phyloP scores from a whole-genome alignment of 2,797 vertebrate species.

The Nannoperca obscura region DNA sequence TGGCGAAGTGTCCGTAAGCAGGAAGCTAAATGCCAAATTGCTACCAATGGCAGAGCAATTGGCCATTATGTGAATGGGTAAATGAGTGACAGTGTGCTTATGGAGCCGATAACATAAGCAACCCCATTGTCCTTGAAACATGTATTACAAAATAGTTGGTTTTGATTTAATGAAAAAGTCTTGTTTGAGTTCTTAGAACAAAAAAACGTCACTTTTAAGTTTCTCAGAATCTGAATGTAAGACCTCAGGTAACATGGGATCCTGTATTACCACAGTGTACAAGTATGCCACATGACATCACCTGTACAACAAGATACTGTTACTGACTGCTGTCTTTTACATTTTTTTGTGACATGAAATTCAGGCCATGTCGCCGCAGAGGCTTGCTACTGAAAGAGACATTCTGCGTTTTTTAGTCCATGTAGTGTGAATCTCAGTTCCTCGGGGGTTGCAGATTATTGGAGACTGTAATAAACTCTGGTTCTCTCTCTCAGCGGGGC shows the following conservation, averaged over 20 bases:
- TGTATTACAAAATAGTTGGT: not conserved
- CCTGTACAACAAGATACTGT: not conserved
- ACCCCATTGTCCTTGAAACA: not conserved
- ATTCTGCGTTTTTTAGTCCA: conserved; percentile 38
- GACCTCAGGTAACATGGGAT: not conserved
- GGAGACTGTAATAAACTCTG: conserved; percentile 79
- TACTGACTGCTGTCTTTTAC: not conserved
- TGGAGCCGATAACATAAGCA: not conserved
- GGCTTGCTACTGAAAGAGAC: conserved; percentile 28
- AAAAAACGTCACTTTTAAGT: not conserved
- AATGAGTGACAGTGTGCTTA: not conserved
- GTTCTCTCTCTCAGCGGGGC: conserved; percentile 73
- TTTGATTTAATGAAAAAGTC: not conserved
- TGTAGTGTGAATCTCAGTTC: conserved; percentile 52
- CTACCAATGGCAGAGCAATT: not conserved
- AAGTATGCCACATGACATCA: conserved; percentile 4
- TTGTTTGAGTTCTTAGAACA: not conserved
- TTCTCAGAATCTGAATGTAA: not conserved
- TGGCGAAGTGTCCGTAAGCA: not conserved
- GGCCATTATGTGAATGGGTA: not conserved
- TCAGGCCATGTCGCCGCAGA: conserved; percentile 14
- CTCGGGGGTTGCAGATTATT: conserved; percentile 73
- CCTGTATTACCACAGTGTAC: not conserved
- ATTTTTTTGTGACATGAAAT: conserved; percentile 18
- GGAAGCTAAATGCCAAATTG: conserved; percentile 21